phyloP scores from a whole-genome alignment of 2,797 vertebrate species.

The Esox lucius region DNA sequence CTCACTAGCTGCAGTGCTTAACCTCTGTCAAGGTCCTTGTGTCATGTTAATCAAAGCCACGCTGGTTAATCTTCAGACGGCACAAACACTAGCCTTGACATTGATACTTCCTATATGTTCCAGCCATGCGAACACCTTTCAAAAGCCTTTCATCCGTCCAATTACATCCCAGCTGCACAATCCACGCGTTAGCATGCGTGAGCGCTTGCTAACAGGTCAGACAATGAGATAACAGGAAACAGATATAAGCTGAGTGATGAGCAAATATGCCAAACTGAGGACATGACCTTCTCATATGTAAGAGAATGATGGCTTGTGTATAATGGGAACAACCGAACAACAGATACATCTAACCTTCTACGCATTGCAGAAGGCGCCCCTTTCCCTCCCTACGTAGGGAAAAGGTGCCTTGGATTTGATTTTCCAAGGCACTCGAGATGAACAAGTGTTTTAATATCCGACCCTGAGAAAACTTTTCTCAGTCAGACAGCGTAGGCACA shows the following conservation, averaged over 20 bases:
- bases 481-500: background rate
- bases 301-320: conserved; percentile 20
- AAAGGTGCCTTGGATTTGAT: too few species aligned
- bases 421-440: conserved; percentile 13
- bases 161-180: too few species aligned
- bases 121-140: too few species aligned
- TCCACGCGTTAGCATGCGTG: too few species aligned
- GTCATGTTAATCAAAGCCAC: background rate
- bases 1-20: too few species aligned
- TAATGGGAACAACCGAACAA: conserved; percentile 17
- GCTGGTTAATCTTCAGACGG: background rate
- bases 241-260: background rate
- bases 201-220: too few species aligned
- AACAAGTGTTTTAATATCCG: background rate
- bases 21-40: background rate
- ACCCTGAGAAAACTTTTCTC: too few species aligned
- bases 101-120: background rate
- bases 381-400: too few species aligned
- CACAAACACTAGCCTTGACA: background rate
- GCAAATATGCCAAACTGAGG: conserved; percentile 18
- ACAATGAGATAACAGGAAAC: background rate
- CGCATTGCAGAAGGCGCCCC: background rate
- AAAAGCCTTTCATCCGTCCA: too few species aligned
- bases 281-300: conserved; percentile 30
- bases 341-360: conserved; percentile 30